Evolutionary conservation across 2,797 vertebrate genomes (phyloP).

Genomic region (Hemibagrus guttatus): DNA sequence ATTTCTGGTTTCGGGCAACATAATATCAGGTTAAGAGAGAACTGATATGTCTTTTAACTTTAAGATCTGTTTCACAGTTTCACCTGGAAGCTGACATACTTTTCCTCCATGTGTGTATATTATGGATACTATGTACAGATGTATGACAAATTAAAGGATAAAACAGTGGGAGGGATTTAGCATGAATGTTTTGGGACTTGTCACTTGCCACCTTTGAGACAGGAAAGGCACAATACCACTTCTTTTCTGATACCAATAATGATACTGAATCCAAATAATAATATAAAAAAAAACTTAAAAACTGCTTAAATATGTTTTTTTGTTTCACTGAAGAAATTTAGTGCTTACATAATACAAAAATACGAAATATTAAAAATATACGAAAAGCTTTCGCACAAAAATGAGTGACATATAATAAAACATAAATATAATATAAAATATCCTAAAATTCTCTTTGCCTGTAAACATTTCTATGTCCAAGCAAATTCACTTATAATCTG

Average conservation of each 20-base stretch:
- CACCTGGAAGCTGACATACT: background rate
- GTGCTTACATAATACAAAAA: too few relatives aligned
- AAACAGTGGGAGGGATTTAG: background rate
- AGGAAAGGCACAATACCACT: background rate
- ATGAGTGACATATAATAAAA: background rate
- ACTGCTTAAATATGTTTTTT: background rate
- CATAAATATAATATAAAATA: background rate
- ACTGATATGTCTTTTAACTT: background rate
- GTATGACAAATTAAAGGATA: background rate
- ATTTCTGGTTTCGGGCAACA: background rate
- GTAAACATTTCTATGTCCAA: background rate
- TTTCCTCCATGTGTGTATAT: conserved; percentile 26
- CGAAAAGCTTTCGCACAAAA: background rate
- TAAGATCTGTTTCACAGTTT: conserved; percentile 19
- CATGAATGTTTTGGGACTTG: background rate
- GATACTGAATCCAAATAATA: background rate
- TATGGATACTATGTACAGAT: conserved; percentile 23
- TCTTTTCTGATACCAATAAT: background rate
- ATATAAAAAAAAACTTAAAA: background rate
- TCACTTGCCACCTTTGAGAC: background rate
- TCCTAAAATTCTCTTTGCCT: background rate
- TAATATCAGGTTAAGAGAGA: background rate
- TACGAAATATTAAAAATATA: too few relatives aligned
- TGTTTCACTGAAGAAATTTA: too few relatives aligned
- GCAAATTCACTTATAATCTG: background rate